A percentile compares a stretch with the other conserved stretches of the same genome.
phyloP scores from a whole-genome alignment of 2,113 vertebrate species.

The Pogonocichla stellata region DNA sequence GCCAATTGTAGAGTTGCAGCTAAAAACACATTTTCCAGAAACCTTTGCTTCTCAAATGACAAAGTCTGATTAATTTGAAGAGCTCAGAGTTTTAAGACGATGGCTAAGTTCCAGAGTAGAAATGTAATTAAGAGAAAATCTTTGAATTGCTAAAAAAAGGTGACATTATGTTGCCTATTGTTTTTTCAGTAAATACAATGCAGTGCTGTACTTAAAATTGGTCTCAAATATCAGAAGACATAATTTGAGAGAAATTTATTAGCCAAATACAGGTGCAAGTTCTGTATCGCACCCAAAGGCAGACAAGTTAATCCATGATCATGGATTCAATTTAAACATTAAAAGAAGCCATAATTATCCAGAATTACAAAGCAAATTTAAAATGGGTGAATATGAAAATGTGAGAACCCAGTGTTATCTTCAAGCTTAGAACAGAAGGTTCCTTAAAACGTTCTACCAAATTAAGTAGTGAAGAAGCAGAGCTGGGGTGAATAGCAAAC shows the following conservation, averaged over 20 bases:
- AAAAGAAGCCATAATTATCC: background rate
- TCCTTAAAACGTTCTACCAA: background rate
- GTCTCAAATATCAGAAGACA: background rate
- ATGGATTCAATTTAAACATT: background rate
- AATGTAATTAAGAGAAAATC: background rate
- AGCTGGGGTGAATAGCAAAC: background rate
- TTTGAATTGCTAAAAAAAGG: background rate
- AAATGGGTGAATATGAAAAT: background rate
- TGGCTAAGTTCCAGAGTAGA: background rate
- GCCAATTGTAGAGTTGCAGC: background rate
- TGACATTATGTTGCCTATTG: background rate
- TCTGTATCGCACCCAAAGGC: background rate
- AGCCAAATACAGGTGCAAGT: background rate
- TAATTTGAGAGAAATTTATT: background rate
- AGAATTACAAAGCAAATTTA: background rate
- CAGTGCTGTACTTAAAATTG: background rate
- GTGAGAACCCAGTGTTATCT: background rate
- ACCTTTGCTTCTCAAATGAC: background rate
- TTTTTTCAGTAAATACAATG: background rate
- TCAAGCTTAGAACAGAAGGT: background rate
- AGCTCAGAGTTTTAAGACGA: background rate
- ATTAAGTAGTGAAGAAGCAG: background rate
- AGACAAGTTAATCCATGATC: background rate
- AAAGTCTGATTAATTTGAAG: background rate
- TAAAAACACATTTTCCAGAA: background rate